Evolutionary conservation across 2,888 invertebrate genomes (phyloP).

Genomic region (Gibbula magus): DNA sequence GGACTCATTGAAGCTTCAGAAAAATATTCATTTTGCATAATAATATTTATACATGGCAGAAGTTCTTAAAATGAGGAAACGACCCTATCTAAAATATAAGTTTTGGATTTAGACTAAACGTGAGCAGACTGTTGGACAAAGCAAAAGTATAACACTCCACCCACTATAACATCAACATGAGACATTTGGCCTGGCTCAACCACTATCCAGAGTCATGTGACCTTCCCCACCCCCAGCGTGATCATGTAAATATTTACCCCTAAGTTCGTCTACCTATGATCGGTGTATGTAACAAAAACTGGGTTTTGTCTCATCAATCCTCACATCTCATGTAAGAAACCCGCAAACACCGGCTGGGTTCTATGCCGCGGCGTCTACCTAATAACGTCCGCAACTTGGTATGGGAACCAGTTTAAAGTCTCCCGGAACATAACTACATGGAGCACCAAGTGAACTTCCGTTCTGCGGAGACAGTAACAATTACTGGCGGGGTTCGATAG

Average conservation of each 20-base stretch:
- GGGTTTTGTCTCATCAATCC: not conserved
- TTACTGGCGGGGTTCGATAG: not conserved
- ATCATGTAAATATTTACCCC: not conserved
- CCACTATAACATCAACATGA: not conserved
- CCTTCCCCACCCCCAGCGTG: not conserved
- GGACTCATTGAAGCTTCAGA: too few relatives aligned
- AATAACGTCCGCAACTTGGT: not conserved
- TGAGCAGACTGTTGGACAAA: not conserved
- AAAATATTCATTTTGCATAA: too few relatives aligned
- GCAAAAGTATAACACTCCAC: not conserved
- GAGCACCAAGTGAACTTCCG: not conserved
- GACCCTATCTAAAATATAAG: too few relatives aligned
- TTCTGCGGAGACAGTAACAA: not conserved
- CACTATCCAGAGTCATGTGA: not conserved
- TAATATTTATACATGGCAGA: too few relatives aligned
- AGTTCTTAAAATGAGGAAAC: too few relatives aligned
- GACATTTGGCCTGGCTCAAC: not conserved
- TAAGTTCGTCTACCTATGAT: not conserved
- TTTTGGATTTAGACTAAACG: too few relatives aligned
- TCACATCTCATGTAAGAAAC: not conserved
- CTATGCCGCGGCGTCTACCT: not conserved
- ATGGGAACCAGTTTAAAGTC: not conserved
- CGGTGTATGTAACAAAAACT: not conserved
- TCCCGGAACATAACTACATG: not conserved
- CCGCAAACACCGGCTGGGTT: not conserved